Percentiles rank a stretch among this genome's conserved stretches.
Conservation (phyloP, 2,113 vertebrate species). For the Lanius ludovicianus region DNA sequence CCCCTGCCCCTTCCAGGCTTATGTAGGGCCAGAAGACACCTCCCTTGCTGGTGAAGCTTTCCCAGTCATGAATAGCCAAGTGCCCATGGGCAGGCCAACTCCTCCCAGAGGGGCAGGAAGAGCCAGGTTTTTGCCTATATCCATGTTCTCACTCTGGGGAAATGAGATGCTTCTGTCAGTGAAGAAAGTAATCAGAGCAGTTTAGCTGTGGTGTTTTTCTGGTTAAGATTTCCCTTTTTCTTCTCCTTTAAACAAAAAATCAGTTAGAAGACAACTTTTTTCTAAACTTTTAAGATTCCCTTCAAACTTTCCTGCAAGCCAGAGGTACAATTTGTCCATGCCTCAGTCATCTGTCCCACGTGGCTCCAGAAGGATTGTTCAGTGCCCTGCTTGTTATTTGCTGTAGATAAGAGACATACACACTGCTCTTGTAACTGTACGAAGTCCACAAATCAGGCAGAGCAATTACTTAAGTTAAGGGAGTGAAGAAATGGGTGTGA, state of each 20-base stretch:
- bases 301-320: background rate
- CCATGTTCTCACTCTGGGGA: background rate
- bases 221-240: background rate
- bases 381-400: background rate
- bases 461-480: background rate
- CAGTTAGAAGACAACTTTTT: background rate
- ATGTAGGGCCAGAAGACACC: background rate
- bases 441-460: background rate
- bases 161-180: background rate
- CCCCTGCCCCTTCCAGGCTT: fast-evolving
- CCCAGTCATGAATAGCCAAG: background rate
- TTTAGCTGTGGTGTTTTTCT: background rate
- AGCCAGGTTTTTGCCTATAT: background rate
- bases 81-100: background rate
- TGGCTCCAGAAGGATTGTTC: background rate
- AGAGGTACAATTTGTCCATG: background rate
- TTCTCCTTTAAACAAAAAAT: background rate
- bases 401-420: background rate
- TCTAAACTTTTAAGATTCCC: background rate
- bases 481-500: background rate
- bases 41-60: background rate
- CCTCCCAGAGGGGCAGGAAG: background rate
- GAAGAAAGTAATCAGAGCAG: background rate
- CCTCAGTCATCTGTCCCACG: background rate
- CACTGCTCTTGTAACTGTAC: background rate